phyloP scores from a whole-genome alignment of 1,140 invertebrate species.

The Euura saliciscinereae region DNA sequence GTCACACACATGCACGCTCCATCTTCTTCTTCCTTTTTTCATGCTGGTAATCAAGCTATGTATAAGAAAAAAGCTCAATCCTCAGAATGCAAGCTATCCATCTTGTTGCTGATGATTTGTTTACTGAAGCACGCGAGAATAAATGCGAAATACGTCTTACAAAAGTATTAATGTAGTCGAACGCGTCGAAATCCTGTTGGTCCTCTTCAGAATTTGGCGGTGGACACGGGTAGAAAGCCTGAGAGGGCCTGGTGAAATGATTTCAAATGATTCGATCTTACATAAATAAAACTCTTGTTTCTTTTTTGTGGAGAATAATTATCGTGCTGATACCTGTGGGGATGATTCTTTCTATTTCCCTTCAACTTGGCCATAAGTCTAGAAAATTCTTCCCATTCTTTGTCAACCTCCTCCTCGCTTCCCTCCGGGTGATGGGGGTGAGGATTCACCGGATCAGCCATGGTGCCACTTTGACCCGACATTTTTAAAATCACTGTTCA shows the following conservation, averaged over 20 bases:
- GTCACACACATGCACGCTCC: too few species aligned
- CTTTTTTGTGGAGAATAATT: too few species aligned
- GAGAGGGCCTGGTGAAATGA: slow-evolving; percentile 51
- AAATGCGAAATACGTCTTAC: slow-evolving; percentile 51
- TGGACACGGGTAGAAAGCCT: slow-evolving; percentile 72
- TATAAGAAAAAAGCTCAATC: background rate
- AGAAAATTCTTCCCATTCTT: slow-evolving; percentile 66
- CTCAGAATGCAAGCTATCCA: background rate
- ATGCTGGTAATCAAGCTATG: too few species aligned
- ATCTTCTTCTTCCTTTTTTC: too few species aligned
- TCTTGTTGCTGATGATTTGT: too few species aligned
- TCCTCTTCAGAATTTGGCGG: slow-evolving; percentile 62
- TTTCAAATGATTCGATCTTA: too few species aligned
- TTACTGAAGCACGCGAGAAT: background rate
- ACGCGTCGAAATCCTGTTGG: slow-evolving; percentile 61
- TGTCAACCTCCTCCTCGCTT: slow-evolving; percentile 59
- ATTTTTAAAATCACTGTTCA: slow-evolving; percentile 28
- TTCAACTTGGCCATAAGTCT: slow-evolving; percentile 64
- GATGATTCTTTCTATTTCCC: slow-evolving; percentile 54
- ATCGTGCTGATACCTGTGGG: slow-evolving; percentile 43
- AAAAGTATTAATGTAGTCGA: slow-evolving; percentile 65
- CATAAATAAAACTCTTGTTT: too few species aligned
- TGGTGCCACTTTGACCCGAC: slow-evolving; percentile 47
- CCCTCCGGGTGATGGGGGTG: slow-evolving; percentile 51
- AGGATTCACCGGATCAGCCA: slow-evolving; percentile 58